Evolutionary conservation across 2,797 vertebrate species (phyloP).

Genomic region (Molossus molossus): DNA sequence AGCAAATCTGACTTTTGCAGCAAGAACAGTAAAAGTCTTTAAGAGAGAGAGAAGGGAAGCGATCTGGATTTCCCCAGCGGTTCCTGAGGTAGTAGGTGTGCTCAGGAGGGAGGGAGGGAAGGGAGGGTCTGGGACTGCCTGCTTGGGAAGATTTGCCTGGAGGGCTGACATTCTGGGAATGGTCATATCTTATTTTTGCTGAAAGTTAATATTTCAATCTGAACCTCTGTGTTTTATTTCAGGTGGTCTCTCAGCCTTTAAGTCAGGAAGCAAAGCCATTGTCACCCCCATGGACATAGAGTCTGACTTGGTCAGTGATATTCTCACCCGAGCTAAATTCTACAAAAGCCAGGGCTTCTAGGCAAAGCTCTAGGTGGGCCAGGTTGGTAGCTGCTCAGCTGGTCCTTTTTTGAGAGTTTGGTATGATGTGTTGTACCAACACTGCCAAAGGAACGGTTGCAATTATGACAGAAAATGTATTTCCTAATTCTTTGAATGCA

Average conservation of each 20-base stretch:
- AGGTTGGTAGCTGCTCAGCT: neutral
- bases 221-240: conserved; percentile 74
- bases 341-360: conserved; percentile 83
- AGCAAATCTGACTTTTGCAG: neutral
- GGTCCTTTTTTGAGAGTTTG: neutral
- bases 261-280: conserved; percentile 53
- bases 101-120: neutral
- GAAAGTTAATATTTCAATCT: neutral
- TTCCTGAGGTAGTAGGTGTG: neutral
- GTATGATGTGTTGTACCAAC: neutral
- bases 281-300: conserved; percentile 67
- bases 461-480: conserved; percentile 38
- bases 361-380: neutral
- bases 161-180: neutral
- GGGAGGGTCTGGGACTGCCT: neutral
- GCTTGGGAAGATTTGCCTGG: neutral
- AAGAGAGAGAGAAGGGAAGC: neutral
- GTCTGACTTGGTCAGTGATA: conserved; percentile 70
- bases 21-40: neutral
- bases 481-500: neutral
- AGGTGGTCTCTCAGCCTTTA: conserved; percentile 88
- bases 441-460: conserved; percentile 4
- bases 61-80: neutral
- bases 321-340: conserved; percentile 83
- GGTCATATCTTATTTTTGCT: neutral